These are phyloP conservation scores for Thomomys bottae DNA, from an alignment of 2,113 vertebrate species.

Conservation along the genomic window DNA sequence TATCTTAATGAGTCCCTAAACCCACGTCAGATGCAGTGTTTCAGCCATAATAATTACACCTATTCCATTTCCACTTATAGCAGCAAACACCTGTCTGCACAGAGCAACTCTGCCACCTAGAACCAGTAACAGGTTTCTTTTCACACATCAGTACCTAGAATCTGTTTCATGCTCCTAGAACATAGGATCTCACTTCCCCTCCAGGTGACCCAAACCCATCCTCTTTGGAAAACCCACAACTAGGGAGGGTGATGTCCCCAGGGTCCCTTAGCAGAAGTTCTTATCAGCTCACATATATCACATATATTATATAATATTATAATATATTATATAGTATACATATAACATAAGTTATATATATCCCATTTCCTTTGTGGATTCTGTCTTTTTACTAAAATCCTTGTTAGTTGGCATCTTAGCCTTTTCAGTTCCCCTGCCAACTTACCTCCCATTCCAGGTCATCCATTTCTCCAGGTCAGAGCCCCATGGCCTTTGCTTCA, in stretches of 20 bases:
- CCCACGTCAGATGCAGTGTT: background rate
- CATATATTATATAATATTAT: no score
- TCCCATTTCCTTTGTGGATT: background rate
- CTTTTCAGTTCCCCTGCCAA: background rate
- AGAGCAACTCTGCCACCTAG: background rate
- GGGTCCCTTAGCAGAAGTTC: background rate
- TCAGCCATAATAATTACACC: background rate
- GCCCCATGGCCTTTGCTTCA: background rate
- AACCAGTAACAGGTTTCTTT: background rate
- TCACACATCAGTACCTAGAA: background rate
- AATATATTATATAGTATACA: no score
- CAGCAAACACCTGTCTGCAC: background rate
- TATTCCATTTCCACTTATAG: background rate
- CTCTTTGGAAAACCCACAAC: background rate
- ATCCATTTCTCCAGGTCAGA: background rate
- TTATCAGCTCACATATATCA: background rate
- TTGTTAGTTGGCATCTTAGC: background rate
- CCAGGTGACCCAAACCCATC: background rate
- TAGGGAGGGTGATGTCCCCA: background rate
- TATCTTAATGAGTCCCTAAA: background rate
- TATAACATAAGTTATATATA: no score
- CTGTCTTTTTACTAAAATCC: background rate
- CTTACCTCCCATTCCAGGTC: background rate
- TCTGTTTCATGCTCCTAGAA: background rate
- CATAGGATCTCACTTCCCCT: background rate